A percentile compares a stretch with the other conserved stretches of the same genome.
phyloP scores from a whole-genome alignment of 35 echinoderm and acorn worm species.

The Ophioderma brevispina region DNA sequence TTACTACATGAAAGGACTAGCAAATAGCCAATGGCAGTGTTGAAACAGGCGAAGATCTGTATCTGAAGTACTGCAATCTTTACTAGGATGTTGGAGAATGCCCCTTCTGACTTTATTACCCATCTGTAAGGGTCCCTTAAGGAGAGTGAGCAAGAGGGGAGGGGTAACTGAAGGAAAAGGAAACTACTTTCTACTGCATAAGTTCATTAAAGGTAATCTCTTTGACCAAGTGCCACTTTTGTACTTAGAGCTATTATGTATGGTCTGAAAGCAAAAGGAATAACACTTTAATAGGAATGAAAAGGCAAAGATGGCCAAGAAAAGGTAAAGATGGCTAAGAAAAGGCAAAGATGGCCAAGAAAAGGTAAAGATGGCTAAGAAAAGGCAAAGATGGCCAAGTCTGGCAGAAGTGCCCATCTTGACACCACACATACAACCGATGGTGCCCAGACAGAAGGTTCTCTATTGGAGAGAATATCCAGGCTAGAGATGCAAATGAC shows the following conservation, averaged over 20 bases:
- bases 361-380: no score
- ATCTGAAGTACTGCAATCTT: conserved; percentile 20
- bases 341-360: background rate
- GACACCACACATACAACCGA: background rate
- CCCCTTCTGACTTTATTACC: conserved; percentile 16
- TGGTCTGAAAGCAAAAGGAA: background rate
- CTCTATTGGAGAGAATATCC: background rate
- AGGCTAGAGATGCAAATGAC: background rate
- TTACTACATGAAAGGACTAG: conserved; percentile 29
- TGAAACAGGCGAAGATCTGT: conserved; percentile 44
- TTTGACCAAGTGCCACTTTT: conserved; percentile 28
- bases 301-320: background rate
- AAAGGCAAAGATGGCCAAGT: background rate
- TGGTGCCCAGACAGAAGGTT: background rate
- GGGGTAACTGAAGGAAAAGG: background rate
- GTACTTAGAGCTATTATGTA: background rate
- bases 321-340: no score
- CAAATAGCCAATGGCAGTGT: conserved; percentile 39
- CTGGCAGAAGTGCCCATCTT: background rate
- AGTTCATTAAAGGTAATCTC: conserved; percentile 32
- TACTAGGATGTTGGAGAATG: conserved; percentile 32
- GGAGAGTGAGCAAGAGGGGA: conserved; percentile 15
- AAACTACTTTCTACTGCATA: background rate
- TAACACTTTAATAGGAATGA: no score
- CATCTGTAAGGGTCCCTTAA: background rate